Evolutionary conservation across 2,888 invertebrate genomes (phyloP).

Genomic region (Eremobia ochroleuca): DNA sequence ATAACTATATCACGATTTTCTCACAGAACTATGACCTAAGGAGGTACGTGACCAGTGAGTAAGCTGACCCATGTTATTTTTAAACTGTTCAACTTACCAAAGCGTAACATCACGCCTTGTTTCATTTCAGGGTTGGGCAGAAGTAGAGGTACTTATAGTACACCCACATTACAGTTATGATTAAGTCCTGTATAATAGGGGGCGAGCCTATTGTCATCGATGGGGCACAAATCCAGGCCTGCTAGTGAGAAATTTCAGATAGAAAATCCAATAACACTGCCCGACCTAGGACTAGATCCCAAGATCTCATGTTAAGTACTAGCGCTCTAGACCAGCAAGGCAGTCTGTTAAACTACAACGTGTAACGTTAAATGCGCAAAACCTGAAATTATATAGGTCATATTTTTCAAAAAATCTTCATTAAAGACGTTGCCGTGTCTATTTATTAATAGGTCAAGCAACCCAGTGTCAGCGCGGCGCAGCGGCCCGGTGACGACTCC

Average conservation of each 20-base stretch:
- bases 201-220: neutral
- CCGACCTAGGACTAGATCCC: neutral
- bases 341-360: neutral
- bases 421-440: too few relatives aligned
- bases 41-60: neutral
- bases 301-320: neutral
- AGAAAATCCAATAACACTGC: neutral
- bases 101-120: neutral
- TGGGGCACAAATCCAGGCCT: neutral
- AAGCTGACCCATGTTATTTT: constrained; percentile 5
- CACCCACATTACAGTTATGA: neutral
- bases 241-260: neutral
- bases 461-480: too few relatives aligned
- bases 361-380: too few relatives aligned
- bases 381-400: too few relatives aligned
- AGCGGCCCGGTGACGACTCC: too few relatives aligned
- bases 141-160: neutral
- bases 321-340: neutral
- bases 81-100: neutral
- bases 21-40: constrained; percentile 3
- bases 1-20: constrained; percentile 47
- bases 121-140: neutral
- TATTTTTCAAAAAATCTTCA: too few relatives aligned
- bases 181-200: neutral
- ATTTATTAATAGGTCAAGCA: too few relatives aligned